Evolutionary conservation across 1,140 invertebrate species (phyloP).

Genomic region (Listronotus bonariensis): DNA sequence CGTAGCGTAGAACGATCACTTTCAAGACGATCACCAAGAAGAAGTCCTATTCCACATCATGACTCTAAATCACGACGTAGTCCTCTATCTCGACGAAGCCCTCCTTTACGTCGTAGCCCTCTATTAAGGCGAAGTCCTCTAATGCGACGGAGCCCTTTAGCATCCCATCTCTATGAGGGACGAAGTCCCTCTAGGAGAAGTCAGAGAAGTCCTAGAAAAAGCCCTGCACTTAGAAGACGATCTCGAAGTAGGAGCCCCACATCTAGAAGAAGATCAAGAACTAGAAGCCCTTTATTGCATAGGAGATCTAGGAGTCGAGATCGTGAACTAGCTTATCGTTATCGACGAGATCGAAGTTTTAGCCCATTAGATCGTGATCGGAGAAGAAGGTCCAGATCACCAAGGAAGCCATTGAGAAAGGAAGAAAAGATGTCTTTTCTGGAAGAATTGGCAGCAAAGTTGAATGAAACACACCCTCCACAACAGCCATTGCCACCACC

Average conservation of each 20-base stretch:
- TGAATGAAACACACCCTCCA: slow-evolving; percentile 41
- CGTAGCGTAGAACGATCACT: background rate
- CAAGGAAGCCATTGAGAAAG: slow-evolving; percentile 10
- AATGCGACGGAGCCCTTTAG: background rate
- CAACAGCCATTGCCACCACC: background rate
- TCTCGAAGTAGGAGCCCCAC: slow-evolving; percentile 7
- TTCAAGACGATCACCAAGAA: background rate
- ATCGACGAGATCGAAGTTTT: slow-evolving; percentile 20
- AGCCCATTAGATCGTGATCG: slow-evolving; percentile 18
- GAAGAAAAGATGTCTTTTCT: slow-evolving; percentile 47
- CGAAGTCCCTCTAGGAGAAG: background rate
- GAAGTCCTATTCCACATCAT: background rate
- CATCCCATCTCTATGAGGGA: no score
- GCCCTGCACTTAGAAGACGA: background rate
- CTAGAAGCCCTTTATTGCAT: slow-evolving; percentile 8
- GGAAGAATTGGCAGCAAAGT: slow-evolving; percentile 48
- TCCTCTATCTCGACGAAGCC: background rate
- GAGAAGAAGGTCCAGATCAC: slow-evolving; percentile 24
- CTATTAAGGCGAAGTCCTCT: slow-evolving; percentile 1
- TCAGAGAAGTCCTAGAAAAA: slow-evolving; percentile 1
- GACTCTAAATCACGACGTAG: background rate
- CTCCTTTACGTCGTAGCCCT: background rate
- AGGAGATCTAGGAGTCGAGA: slow-evolving; percentile 31
- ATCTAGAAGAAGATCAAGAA: slow-evolving; percentile 15
- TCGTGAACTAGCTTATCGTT: slow-evolving; percentile 3